Evolutionary conservation across 2,113 vertebrate species (phyloP).

Genomic region (Ammodramus savannarum): DNA sequence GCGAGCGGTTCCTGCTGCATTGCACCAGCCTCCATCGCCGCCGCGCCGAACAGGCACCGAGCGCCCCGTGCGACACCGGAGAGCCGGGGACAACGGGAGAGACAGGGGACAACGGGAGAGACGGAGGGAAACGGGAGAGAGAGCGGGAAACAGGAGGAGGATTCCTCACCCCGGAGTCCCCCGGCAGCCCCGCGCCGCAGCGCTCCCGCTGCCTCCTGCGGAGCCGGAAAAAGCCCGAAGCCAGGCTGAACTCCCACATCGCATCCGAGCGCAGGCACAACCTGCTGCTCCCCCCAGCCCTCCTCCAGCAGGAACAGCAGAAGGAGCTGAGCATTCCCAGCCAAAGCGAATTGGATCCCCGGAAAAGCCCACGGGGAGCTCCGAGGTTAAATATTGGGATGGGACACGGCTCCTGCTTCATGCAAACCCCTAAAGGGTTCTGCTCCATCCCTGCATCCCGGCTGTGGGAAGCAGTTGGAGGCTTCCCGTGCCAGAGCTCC

Average conservation of each 20-base stretch:
- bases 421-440: background rate
- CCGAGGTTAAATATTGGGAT: accelerated
- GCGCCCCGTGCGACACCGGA: accelerated
- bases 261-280: background rate
- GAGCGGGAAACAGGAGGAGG: accelerated
- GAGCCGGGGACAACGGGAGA: too few relatives aligned
- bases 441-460: accelerated
- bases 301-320: background rate
- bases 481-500: background rate
- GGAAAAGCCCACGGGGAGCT: background rate
- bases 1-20: constrained; percentile 12
- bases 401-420: background rate
- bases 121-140: too few relatives aligned
- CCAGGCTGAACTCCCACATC: background rate
- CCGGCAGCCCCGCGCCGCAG: background rate
- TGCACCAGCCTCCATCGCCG: constrained; percentile 25
- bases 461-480: background rate
- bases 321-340: accelerated
- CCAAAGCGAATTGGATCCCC: background rate
- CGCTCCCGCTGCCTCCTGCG: background rate
- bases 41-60: background rate
- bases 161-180: background rate
- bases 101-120: accelerated
- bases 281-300: background rate
- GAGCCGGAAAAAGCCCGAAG: background rate